Base-by-base conservation (phyloP, 2,797 vertebrate species). In the Taenioides sp. region DNA sequence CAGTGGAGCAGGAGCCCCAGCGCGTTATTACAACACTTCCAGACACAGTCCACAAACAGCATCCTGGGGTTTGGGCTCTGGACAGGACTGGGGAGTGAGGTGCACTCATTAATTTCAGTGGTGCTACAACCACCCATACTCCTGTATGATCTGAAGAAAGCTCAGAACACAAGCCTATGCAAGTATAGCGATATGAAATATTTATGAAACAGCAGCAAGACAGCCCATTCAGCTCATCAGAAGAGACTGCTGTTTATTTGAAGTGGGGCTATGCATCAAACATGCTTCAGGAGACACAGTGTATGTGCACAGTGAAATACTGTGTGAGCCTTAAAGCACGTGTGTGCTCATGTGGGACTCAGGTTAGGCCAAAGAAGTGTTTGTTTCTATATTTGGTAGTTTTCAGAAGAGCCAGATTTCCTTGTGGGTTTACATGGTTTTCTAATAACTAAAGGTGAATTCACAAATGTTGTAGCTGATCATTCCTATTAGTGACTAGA, bases 11-110 rank as follows among this genome's bases (percentile, higher is more conserved):
- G 50, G 40, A 31, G 65, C 76, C 70, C 66, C 43, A 17, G 55
- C 61, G 75, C 67, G 73, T 78, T 68, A 71, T 69, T 72, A 63
- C 69, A 74, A 2, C 6, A 16, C 58, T 70, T 76, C 27, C 40
- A 14, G 65, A 68, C 79, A 78, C 74, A 65, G 77, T 80, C 82
- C 74, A 69, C 77, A 73, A 23, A 76, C 67, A 76, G 37, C 70
- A 72, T 20, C 40, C 1, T 55, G 69, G 75, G 80, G 80, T 76
- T 80, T 16, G 20, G 14, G 4, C 0, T 64, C 14, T 17, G 65
- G 79, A 60, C 58, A 23, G 73, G 54, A 66, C 58, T 18, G 27
- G 25, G 31, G 54, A 57, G 71, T 60, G 77, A 69, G 74, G 52
- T 71, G 16, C 1, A 54, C 65, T 81, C 72, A 86, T 89, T 68